phyloP scores from a whole-genome alignment of 1,140 invertebrate genomes.

The Macrotrachela quadricornifera region DNA sequence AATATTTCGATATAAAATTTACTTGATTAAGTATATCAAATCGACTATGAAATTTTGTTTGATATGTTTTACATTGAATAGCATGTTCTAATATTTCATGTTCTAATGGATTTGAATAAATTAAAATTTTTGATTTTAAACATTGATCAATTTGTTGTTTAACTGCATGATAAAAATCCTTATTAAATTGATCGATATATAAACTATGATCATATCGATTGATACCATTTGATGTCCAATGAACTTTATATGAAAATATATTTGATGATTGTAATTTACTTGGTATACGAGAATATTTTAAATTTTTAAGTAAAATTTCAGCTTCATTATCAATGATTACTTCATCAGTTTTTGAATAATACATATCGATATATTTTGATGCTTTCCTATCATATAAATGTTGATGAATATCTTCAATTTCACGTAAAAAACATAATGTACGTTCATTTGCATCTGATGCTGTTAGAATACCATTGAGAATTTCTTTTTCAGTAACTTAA shows the following conservation, averaged over 20 bases:
- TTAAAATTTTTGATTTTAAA: too few species aligned
- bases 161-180: too few species aligned
- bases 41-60: constrained; percentile 7
- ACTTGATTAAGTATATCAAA: background rate
- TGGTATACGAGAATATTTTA: constrained; percentile 8
- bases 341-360: constrained; percentile 15
- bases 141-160: too few species aligned
- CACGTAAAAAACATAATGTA: constrained; percentile 1
- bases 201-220: too few species aligned
- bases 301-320: constrained; percentile 1
- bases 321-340: background rate
- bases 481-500: constrained; percentile 7
- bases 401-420: background rate
- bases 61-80: constrained; percentile 2
- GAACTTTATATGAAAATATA: too few species aligned
- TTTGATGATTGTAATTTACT: too few species aligned
- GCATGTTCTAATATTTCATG: constrained; percentile 9
- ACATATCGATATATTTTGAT: background rate
- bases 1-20: background rate
- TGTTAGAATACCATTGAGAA: constrained; percentile 4
- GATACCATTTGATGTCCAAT: too few species aligned
- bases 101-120: too few species aligned
- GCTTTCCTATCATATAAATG: too few species aligned
- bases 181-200: too few species aligned
- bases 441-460: background rate